These are phyloP conservation scores for Perca fluviatilis DNA, from an alignment of 2,113 vertebrate species.

Conservation along the genomic window DNA sequence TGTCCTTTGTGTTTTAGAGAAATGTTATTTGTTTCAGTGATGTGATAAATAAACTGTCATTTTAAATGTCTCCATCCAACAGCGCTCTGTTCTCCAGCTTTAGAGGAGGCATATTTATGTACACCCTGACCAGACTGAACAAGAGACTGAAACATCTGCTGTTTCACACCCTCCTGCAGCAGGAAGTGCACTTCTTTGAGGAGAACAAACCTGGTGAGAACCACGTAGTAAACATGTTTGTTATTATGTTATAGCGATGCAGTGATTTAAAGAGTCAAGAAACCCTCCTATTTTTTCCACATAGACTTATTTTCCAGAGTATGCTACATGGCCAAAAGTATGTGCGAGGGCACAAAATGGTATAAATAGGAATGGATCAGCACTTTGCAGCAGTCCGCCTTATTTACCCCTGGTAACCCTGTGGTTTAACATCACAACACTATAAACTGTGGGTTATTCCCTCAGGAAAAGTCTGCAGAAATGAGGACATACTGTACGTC, in stretches of 20 bases:
- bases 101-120: slow-evolving; percentile 82
- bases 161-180: slow-evolving; percentile 78
- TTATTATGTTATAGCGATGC: neutral
- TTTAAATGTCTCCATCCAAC: neutral
- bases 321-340: neutral
- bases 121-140: slow-evolving; percentile 78
- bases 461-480: too few species aligned
- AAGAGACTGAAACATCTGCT: slow-evolving; percentile 79
- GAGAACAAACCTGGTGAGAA: slow-evolving; percentile 80
- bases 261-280: neutral
- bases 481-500: too few species aligned
- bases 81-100: slow-evolving; percentile 80
- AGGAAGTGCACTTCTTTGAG: slow-evolving; percentile 85
- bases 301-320: neutral
- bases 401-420: too few species aligned
- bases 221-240: neutral
- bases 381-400: too few species aligned
- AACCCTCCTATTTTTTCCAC: neutral
- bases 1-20: neutral
- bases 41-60: neutral
- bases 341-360: too few species aligned
- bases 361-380: too few species aligned
- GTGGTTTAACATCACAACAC: too few species aligned
- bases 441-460: too few species aligned
- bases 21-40: neutral